phyloP scores from a whole-genome alignment of 1,140 invertebrate genomes.

The Drosophila sucinea region DNA sequence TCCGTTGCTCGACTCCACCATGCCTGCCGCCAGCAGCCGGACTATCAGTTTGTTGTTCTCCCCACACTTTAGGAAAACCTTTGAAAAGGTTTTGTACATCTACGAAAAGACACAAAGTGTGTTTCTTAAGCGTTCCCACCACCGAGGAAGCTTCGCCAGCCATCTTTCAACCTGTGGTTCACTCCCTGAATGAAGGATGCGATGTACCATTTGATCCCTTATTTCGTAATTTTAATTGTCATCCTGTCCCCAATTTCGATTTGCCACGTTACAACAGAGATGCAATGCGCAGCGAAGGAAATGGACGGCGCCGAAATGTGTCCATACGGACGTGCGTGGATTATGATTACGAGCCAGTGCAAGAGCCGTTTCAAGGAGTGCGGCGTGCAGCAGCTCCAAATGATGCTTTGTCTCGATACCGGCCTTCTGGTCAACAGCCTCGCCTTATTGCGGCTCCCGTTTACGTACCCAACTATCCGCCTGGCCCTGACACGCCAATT shows the following conservation, averaged over 20 bases:
- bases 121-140: background rate
- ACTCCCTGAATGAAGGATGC: background rate
- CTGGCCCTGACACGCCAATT: background rate
- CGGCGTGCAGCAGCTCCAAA: background rate
- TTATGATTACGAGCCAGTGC: slow-evolving; percentile 44
- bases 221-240: background rate
- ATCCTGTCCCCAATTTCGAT: slow-evolving; percentile 34
- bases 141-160: background rate
- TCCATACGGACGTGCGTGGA: slow-evolving; percentile 46
- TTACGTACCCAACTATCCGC: background rate
- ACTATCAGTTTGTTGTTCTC: no score
- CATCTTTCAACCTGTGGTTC: background rate
- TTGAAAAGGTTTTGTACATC: background rate
- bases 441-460: background rate
- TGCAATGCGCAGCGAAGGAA: background rate
- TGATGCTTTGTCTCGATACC: no score
- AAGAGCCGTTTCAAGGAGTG: background rate
- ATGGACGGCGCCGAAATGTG: slow-evolving; percentile 42
- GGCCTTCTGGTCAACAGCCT: background rate
- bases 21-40: background rate
- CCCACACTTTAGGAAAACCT: background rate
- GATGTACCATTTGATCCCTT: slow-evolving; percentile 7
- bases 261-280: slow-evolving; percentile 29
- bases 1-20: background rate
- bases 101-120: background rate